These are phyloP conservation scores for Taeniopygia guttata DNA, from an alignment of 2,797 vertebrate genomes.

Conservation along the genomic window DNA sequence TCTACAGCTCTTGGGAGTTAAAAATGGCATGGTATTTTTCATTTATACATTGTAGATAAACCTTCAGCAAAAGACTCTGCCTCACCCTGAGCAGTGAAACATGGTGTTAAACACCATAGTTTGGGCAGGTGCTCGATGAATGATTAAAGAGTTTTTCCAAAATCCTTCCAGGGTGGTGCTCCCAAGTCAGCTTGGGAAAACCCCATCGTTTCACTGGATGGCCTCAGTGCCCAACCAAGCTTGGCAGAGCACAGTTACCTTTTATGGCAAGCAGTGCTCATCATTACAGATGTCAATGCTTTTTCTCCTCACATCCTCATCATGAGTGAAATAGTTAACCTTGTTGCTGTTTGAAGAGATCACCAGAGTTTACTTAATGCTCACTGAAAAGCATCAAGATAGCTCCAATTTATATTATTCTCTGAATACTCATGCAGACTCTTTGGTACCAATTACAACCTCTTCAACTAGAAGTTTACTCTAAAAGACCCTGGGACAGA, in stretches of 20 bases:
- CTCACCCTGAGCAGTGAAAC: not conserved
- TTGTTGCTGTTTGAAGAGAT: not conserved
- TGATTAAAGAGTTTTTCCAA: not conserved
- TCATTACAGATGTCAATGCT: not conserved
- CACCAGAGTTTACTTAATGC: not conserved
- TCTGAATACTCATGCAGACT: not conserved
- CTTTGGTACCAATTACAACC: not conserved
- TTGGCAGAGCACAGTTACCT: not conserved
- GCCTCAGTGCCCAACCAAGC: not conserved
- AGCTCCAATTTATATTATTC: not conserved
- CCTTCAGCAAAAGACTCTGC: not conserved
- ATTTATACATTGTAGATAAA: not conserved
- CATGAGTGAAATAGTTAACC: not conserved
- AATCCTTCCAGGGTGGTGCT: not conserved
- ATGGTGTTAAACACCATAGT: not conserved
- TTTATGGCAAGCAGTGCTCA: not conserved
- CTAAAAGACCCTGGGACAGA: not conserved
- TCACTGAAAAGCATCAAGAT: not conserved
- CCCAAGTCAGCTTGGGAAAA: not conserved
- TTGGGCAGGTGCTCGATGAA: not conserved
- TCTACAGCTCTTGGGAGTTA: not conserved
- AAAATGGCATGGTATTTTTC: not conserved
- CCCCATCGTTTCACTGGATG: fast-evolving
- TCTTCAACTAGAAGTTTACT: not conserved
- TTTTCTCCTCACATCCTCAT: not conserved